Conservation (phyloP, 2,113 vertebrate species). For the Centropristis striata region DNA sequence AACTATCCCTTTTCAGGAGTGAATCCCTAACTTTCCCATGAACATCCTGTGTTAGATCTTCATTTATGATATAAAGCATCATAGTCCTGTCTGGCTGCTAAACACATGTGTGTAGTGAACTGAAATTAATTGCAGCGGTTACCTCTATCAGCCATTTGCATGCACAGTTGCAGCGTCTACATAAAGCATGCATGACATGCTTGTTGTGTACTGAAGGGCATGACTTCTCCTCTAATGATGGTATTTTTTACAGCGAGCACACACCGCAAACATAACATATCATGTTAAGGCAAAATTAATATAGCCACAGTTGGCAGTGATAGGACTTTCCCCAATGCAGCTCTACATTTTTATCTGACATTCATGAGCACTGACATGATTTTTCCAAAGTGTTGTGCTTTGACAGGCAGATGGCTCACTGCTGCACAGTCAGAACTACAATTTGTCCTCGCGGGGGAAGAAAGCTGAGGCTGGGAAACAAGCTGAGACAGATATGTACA, state of each 20-base stretch:
- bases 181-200: neutral
- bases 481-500: conserved; percentile 73
- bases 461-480: conserved; percentile 63
- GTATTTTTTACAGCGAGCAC: neutral
- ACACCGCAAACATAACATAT: neutral
- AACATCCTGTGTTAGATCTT: neutral
- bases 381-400: conserved; percentile 72
- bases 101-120: neutral
- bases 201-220: neutral
- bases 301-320: conserved; percentile 9
- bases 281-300: neutral
- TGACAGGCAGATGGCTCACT: conserved; percentile 66
- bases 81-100: neutral
- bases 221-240: conserved; percentile 8
- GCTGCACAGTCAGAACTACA: conserved; percentile 54
- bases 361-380: conserved; percentile 69
- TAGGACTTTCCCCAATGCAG: conserved; percentile 51
- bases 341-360: conserved; percentile 58
- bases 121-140: neutral
- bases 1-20: conserved; percentile 16
- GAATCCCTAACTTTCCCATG: neutral
- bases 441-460: conserved; percentile 50
- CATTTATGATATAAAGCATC: neutral
- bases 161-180: neutral
- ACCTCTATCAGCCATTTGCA: neutral